These are phyloP conservation scores for Apis laboriosa DNA, from an alignment of 1,140 invertebrate genomes.

Conservation along the genomic window DNA sequence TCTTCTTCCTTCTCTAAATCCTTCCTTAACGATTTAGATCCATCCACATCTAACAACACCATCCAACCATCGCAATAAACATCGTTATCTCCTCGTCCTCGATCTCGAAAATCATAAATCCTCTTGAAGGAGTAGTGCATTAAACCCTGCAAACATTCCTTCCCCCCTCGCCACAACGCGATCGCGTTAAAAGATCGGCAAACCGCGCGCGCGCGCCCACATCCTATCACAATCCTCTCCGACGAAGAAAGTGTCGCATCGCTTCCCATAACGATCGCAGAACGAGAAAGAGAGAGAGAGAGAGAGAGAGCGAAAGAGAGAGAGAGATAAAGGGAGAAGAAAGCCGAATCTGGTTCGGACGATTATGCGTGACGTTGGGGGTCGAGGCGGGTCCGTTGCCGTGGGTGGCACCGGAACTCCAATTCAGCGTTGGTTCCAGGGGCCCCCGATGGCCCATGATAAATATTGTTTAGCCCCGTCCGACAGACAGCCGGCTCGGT, in stretches of 20 bases:
- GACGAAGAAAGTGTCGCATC: too few relatives aligned
- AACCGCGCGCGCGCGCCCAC: background rate
- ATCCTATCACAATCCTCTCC: background rate
- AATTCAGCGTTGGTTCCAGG: conserved; percentile 68
- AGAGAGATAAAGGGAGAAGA: background rate
- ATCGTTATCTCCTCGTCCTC: too few relatives aligned
- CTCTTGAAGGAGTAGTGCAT: background rate
- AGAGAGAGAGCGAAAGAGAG: background rate
- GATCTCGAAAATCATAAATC: background rate
- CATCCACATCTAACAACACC: too few relatives aligned
- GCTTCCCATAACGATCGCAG: background rate
- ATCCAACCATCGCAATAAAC: too few relatives aligned
- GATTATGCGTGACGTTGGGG: conserved; percentile 23
- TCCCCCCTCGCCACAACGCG: background rate
- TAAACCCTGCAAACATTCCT: background rate
- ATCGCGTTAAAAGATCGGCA: conserved; percentile 13
- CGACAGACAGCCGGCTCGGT: conserved; percentile 54
- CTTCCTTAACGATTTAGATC: too few relatives aligned
- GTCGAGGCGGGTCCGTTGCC: conserved; percentile 41
- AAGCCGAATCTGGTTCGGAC: conserved; percentile 21
- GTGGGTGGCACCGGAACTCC: conserved; percentile 75
- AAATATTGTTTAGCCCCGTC: conserved; percentile 77
- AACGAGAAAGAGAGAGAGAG: background rate
- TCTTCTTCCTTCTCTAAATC: too few relatives aligned
- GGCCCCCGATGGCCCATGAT: conserved; percentile 64